A percentile compares a stretch with the other conserved stretches of the same genome.
These are phyloP conservation scores for Poecilia latipinna DNA, from an alignment of 2,113 vertebrate genomes.

Conservation along the genomic window DNA sequence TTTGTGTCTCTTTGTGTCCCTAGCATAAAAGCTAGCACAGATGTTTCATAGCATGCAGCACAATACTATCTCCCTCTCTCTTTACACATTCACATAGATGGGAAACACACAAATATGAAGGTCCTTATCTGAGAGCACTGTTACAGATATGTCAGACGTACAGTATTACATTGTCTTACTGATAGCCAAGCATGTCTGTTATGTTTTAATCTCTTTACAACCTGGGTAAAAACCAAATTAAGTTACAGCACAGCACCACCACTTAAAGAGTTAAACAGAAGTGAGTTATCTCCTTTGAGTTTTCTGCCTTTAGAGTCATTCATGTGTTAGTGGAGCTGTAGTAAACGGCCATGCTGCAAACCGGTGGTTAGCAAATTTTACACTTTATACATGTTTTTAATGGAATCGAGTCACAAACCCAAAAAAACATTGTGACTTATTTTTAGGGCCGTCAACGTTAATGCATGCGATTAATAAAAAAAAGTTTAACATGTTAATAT, in stretches of 20 bases:
- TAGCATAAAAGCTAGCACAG: constrained; percentile 42
- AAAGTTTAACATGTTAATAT: too few relatives aligned
- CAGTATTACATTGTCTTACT: background rate
- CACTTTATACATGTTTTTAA: background rate
- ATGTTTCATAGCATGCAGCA: constrained; percentile 11
- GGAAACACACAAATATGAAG: background rate
- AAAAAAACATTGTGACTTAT: background rate
- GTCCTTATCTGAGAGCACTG: background rate
- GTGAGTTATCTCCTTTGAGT: background rate
- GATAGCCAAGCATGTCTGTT: constrained; percentile 10
- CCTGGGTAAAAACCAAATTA: background rate
- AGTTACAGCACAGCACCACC: background rate
- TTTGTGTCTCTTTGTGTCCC: constrained; percentile 15
- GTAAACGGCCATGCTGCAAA: background rate
- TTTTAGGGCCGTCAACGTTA: too few relatives aligned
- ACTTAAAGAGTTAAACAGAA: background rate
- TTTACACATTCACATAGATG: background rate
- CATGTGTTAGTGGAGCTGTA: background rate
- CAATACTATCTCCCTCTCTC: background rate
- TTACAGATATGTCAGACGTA: background rate
- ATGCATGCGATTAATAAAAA: too few relatives aligned
- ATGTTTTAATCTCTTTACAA: background rate
- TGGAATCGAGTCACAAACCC: background rate
- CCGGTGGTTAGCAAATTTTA: background rate
- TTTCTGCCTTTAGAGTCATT: background rate